Conservation (phyloP, 1,140 invertebrate species). For the Coptotermes formosanus region DNA sequence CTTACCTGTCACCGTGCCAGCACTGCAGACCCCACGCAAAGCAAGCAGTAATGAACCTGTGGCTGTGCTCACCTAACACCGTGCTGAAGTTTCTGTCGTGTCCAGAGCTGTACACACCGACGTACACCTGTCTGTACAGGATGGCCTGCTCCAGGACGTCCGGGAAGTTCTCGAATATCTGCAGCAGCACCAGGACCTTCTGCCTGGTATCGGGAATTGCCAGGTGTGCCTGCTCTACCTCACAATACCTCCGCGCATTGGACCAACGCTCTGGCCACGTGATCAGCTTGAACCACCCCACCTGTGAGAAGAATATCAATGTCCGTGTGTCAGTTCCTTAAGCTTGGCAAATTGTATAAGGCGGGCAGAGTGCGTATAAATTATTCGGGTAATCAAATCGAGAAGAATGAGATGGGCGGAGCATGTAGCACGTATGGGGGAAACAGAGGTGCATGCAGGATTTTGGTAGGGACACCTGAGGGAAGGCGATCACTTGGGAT, state of each 20-base stretch:
- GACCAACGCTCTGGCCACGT: not conserved
- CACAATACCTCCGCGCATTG: not conserved
- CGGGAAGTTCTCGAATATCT: not conserved
- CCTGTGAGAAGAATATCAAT: not conserved
- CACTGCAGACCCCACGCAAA: no score
- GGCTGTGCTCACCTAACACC: not conserved
- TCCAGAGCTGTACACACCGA: not conserved
- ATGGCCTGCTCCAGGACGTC: not conserved
- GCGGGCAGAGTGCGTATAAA: no score
- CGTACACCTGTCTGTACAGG: slow-evolving; percentile 6
- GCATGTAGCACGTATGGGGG: no score
- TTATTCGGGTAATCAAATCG: no score
- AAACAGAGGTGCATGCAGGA: no score
- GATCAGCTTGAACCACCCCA: slow-evolving; percentile 18
- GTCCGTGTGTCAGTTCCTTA: no score
- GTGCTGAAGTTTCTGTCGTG: not conserved
- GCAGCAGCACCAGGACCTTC: not conserved
- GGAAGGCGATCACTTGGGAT: no score
- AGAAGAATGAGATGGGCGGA: no score
- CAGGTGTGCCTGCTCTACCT: not conserved
- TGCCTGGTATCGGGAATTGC: not conserved
- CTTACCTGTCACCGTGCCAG: no score
- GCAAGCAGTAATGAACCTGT: no score
- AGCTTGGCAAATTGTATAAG: no score
- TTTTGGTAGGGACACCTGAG: no score